Conservation (phyloP, 2,888 invertebrate species). For the Cataglyphis albicans region DNA sequence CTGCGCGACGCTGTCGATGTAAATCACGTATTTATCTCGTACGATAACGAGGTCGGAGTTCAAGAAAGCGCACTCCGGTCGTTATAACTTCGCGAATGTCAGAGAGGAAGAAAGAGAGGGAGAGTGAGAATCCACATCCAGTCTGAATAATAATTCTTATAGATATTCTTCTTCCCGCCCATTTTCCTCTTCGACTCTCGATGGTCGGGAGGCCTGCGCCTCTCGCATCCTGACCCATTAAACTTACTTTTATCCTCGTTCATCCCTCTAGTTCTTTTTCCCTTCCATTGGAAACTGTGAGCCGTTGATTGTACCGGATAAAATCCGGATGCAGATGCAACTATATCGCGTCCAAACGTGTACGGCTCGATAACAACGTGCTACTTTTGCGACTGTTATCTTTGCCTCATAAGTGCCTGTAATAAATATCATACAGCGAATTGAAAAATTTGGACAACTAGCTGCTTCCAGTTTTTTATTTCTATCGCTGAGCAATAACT, state of each 20-base stretch:
- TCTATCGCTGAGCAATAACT: not conserved
- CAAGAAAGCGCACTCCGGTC: conserved; percentile 50
- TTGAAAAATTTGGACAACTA: not conserved
- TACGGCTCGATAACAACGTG: conserved; percentile 17
- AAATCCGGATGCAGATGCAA: conserved; percentile 40
- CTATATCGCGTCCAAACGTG: not conserved
- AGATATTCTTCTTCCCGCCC: conserved; percentile 49
- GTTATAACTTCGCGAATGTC: conserved; percentile 60
- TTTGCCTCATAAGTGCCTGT: not conserved
- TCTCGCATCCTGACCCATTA: conserved; percentile 23
- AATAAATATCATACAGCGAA: conserved; percentile 22
- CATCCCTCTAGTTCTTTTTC: conserved; percentile 13
- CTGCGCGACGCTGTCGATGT: conserved; percentile 42
- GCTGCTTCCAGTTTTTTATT: not conserved
- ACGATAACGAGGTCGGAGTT: conserved; percentile 47
- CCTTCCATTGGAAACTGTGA: conserved; percentile 20
- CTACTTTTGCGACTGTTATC: conserved; percentile 21
- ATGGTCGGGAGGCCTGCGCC: conserved; percentile 28
- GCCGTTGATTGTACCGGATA: not conserved
- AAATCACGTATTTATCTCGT: conserved; percentile 57
- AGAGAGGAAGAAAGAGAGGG: not conserved
- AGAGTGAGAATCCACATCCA: conserved; percentile 7
- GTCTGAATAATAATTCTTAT: conserved; percentile 66
- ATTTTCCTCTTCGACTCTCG: conserved; percentile 17
- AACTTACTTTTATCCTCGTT: conserved; percentile 44